phyloP scores from a whole-genome alignment of 2,113 vertebrate genomes.

The Elachura formosa region DNA sequence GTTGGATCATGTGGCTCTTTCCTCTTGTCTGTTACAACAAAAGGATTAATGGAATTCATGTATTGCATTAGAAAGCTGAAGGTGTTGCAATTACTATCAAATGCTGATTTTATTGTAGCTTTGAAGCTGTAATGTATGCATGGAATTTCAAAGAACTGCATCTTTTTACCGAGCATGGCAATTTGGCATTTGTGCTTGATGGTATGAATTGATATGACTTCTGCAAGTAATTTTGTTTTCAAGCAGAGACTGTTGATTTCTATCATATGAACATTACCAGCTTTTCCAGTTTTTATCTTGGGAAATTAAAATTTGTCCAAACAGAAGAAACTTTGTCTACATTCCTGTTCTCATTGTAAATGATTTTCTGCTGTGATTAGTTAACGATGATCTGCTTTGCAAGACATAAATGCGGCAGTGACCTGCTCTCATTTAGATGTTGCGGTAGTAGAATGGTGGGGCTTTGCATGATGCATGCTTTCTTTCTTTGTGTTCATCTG shows the following conservation, averaged over 20 bases:
- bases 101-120: not conserved
- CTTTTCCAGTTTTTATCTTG: not conserved
- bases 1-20: constrained; percentile 24
- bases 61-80: constrained; percentile 17
- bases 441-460: constrained; percentile 84
- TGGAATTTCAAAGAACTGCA: constrained; percentile 21
- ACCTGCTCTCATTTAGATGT: constrained; percentile 82
- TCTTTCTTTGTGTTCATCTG: constrained; percentile 4
- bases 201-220: not conserved
- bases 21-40: not conserved
- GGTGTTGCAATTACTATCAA: constrained; percentile 28
- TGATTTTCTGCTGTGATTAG: constrained; percentile 51
- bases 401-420: constrained; percentile 72
- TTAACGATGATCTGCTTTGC: constrained; percentile 72
- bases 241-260: not conserved
- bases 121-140: constrained; percentile 19
- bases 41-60: constrained; percentile 53
- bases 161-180: not conserved
- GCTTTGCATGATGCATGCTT: constrained; percentile 63
- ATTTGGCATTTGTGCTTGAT: not conserved
- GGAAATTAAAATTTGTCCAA: not conserved
- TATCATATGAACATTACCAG: not conserved
- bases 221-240: not conserved
- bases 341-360: constrained; percentile 5
- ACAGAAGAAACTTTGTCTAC: not conserved